phyloP scores from a whole-genome alignment of 2,888 invertebrate genomes.

The Bembecia ichneumoniformis region DNA sequence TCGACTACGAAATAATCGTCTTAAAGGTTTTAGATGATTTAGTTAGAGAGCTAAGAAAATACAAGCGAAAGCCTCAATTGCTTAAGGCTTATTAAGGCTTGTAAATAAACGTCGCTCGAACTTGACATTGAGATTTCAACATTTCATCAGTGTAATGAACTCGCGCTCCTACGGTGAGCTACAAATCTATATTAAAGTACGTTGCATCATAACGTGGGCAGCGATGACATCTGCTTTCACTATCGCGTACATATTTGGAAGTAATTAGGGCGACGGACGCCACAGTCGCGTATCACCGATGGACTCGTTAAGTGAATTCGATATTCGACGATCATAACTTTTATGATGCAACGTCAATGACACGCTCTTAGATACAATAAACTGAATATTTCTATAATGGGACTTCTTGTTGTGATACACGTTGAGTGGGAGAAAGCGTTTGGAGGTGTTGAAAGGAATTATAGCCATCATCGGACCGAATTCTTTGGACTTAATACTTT shows the following conservation, averaged over 20 bases:
- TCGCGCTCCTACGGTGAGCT: background rate
- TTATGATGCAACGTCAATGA: background rate
- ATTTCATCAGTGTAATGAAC: background rate
- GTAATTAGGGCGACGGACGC: constrained; percentile 1
- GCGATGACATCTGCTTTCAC: constrained; percentile 30
- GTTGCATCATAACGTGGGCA: constrained; percentile 18
- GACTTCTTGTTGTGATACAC: background rate
- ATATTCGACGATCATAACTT: background rate
- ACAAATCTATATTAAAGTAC: constrained; percentile 1
- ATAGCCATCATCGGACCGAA: no score
- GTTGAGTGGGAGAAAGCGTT: background rate
- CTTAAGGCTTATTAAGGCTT: no score
- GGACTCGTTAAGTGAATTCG: constrained; percentile 2
- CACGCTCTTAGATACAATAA: background rate
- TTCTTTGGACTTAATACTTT: no score
- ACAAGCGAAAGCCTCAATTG: no score
- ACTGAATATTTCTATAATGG: background rate
- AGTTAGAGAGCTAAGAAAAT: no score
- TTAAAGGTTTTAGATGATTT: no score
- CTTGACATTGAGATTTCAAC: background rate
- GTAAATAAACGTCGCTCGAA: background rate
- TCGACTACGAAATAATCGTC: no score
- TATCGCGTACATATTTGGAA: constrained; percentile 34
- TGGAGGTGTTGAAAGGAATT: background rate
- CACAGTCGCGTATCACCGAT: background rate